These are phyloP conservation scores for Amblyopsis rosae DNA, from an alignment of 2,113 vertebrate species.

Conservation along the genomic window DNA sequence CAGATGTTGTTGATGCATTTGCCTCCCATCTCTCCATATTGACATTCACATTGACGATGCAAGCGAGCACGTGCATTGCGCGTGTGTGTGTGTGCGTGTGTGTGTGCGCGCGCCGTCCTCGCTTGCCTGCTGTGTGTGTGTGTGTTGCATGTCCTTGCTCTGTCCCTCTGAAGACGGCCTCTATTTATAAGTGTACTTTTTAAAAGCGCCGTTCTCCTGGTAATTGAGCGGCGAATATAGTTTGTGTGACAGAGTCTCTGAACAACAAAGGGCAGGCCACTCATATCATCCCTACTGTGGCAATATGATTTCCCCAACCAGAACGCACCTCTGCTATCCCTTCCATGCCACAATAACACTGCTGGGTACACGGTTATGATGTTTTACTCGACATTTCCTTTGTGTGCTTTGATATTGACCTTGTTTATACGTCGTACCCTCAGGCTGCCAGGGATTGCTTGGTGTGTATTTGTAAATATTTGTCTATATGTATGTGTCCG, in stretches of 20 bases:
- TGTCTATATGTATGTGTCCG: constrained; percentile 47
- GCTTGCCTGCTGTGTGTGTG: not conserved
- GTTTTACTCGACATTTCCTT: not conserved
- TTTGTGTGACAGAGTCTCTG: constrained; percentile 33
- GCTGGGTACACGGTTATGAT: not conserved
- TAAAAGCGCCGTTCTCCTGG: constrained; percentile 23
- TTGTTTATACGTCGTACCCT: constrained; percentile 54
- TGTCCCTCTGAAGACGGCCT: constrained; percentile 39
- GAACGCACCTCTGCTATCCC: constrained; percentile 21
- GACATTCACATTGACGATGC: constrained; percentile 12
- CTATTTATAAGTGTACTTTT: constrained; percentile 46
- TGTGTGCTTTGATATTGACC: constrained; percentile 37
- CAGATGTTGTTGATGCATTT: constrained; percentile 27
- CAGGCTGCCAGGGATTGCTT: constrained; percentile 41
- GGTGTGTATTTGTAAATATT: constrained; percentile 48
- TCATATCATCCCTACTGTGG: constrained; percentile 23
- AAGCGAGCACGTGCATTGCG: not conserved
- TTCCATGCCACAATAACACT: too few species aligned
- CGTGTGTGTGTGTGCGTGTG: not conserved
- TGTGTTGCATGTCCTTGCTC: constrained; percentile 33
- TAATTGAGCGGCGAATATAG: constrained; percentile 26
- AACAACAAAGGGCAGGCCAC: constrained; percentile 31
- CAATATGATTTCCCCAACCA: constrained; percentile 38
- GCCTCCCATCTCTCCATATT: constrained; percentile 15
- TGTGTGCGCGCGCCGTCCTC: not conserved